Percentiles rank a stretch among this genome's conserved stretches.
phyloP scores from a whole-genome alignment of 2,113 vertebrate genomes.

The Corydoras maculifer region DNA sequence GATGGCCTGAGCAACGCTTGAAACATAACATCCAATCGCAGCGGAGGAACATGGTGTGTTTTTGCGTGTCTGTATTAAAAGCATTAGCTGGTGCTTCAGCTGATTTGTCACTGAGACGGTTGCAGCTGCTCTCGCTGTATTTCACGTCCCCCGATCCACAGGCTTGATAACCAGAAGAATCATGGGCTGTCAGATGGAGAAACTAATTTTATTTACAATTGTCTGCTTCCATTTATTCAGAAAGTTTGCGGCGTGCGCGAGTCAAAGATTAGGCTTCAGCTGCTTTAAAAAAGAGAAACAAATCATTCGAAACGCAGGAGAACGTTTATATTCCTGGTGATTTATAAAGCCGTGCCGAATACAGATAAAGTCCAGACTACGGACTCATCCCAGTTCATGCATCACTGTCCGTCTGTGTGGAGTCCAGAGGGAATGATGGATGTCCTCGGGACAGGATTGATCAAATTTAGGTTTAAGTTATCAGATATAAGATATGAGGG shows the following conservation, averaged over 20 bases:
- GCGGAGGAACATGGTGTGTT: neutral
- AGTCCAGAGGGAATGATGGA: neutral
- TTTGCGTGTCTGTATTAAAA: neutral
- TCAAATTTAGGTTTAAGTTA: no score
- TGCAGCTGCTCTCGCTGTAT: slow-evolving; percentile 12
- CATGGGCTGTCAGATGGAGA: slow-evolving; percentile 3
- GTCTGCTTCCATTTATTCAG: neutral
- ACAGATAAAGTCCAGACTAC: neutral
- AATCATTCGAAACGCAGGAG: neutral
- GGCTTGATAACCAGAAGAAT: slow-evolving; percentile 9
- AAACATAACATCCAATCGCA: slow-evolving; percentile 1
- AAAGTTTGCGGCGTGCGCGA: neutral
- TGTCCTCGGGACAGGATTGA: neutral
- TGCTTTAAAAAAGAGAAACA: neutral
- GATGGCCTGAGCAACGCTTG: slow-evolving; percentile 9
- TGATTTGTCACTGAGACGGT: slow-evolving; percentile 12
- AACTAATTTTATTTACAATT: neutral
- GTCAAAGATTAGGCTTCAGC: slow-evolving; percentile 9
- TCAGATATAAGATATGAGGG: no score
- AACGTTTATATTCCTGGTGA: neutral
- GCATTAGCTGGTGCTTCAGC: slow-evolving; percentile 9
- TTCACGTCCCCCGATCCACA: slow-evolving; percentile 16
- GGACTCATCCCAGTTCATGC: neutral
- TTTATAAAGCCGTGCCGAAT: neutral
- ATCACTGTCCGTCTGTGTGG: neutral